Base-by-base conservation (phyloP, 2,797 vertebrate genomes). In the Huso huso region DNA sequence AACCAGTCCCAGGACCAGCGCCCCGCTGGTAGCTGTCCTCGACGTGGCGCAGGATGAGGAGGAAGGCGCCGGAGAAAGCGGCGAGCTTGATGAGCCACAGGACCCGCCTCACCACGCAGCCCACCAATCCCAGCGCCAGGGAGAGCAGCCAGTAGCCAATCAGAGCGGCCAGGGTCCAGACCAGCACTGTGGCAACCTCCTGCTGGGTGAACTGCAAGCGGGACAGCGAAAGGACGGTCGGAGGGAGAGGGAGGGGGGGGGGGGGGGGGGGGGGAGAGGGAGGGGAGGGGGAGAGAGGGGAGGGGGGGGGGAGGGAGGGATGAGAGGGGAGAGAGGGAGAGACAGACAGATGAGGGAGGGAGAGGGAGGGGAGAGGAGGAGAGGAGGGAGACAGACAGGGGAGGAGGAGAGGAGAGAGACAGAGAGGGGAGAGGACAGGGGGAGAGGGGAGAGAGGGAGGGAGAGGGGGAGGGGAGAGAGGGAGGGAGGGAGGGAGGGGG, bases 121-220 rank as follows among this genome's bases (percentile, higher is more conserved):
- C 66, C 2, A 84, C 61, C 72, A 89, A 62, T 48, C 81, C 82
- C 57, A 92, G 77, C 10, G 74, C 4, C 0, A 83, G 51, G 64
- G 72, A 83, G 71, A 90, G 76, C 66, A 86, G 66, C 86, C 83
- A 89, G 81, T 89, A 92, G 65, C 78, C 83, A 23, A 87, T 85
- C 69, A 89, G 76, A 50, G 83, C 81, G 75, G 89, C 57, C 64
- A 91, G 73, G 13, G 84, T 86, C 86, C 88, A 91, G 77, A 89
- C 85, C 23, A 82, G 85, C 1, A 88, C 84, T 0, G 81, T 70
- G 0, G 84, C 75, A 65, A 90, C 84, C 0, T 84, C 88, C 65
- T 89, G 87, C 4, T 88, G 77, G 12, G 87, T 91, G 13, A 13
- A 60, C 58, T 60, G n/a, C 13, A 23, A 15, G 13, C 6, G 5